These are phyloP conservation scores for Pachydiplax longipennis DNA, from an alignment of 2,888 invertebrate species.

Conservation along the genomic window DNA sequence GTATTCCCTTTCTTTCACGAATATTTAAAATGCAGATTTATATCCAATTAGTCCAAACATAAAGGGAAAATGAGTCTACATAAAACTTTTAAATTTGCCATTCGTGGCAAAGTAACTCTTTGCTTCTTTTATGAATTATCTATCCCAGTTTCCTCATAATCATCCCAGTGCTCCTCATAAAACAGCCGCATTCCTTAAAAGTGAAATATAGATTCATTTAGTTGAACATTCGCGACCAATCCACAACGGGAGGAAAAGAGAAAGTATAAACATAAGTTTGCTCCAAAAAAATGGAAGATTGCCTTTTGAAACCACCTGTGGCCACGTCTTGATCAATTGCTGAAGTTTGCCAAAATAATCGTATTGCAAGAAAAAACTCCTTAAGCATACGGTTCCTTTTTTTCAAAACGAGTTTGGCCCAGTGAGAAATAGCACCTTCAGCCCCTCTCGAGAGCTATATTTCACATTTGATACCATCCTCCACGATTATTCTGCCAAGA, in stretches of 20 bases:
- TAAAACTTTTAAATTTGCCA: too few species aligned
- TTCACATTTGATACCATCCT: conserved; percentile 5
- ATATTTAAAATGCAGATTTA: too few species aligned
- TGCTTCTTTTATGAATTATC: too few species aligned
- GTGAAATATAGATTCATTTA: not conserved
- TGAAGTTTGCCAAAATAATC: not conserved
- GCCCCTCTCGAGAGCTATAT: not conserved
- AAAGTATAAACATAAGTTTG: not conserved
- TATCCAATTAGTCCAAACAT: too few species aligned
- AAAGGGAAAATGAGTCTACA: too few species aligned
- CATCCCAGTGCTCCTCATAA: too few species aligned
- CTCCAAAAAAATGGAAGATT: not conserved
- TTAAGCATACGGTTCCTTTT: conserved; percentile 1
- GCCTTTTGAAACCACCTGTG: not conserved
- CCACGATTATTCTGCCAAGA: conserved; percentile 9
- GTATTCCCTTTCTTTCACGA: too few species aligned
- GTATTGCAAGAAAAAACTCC: not conserved
- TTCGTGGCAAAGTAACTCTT: too few species aligned
- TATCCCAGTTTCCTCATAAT: too few species aligned
- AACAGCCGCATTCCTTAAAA: too few species aligned
- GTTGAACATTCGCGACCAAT: not conserved
- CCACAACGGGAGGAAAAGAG: not conserved
- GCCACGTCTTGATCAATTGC: conserved; percentile 6
- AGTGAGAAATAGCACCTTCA: conserved; percentile 8
- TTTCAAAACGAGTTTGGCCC: conserved; percentile 5